A percentile compares a stretch with the other conserved stretches of the same genome.
Evolutionary conservation across 2,797 vertebrate genomes (phyloP).

Genomic region (Eulemur rubriventer): DNA sequence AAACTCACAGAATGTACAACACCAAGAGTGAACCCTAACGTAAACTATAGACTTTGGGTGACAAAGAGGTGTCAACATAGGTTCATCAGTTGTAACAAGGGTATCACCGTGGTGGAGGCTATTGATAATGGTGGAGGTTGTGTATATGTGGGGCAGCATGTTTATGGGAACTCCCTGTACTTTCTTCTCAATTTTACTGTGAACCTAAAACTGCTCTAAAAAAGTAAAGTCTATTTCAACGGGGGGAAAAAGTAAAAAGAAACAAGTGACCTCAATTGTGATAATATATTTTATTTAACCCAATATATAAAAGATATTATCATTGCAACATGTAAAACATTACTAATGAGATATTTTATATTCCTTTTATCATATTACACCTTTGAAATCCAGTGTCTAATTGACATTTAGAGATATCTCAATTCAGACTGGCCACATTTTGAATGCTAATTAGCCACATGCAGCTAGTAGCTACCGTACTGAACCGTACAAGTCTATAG

Average conservation of each 20-base stretch:
- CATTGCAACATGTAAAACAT: neutral
- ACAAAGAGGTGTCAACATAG: neutral
- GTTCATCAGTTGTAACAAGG: neutral
- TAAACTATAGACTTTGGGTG: neutral
- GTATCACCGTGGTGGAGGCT: neutral
- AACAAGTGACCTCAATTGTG: constrained; percentile 1
- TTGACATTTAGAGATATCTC: neutral
- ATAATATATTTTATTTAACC: neutral
- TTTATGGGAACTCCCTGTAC: neutral
- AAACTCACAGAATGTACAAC: neutral
- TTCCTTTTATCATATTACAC: neutral
- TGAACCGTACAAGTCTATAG: neutral
- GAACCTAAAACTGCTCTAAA: constrained; percentile 30
- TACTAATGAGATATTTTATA: constrained; percentile 9
- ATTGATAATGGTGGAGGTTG: neutral
- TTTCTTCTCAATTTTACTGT: constrained; percentile 4
- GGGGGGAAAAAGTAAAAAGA: neutral
- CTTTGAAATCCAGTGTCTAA: neutral
- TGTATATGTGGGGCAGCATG: neutral
- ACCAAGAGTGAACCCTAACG: neutral
- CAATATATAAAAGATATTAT: constrained; percentile 34
- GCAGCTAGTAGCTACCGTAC: neutral
- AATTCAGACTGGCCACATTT: neutral
- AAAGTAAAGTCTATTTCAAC: neutral
- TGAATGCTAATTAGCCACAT: neutral